phyloP scores from a whole-genome alignment of 2,888 invertebrate genomes.

The Idaea straminata region DNA sequence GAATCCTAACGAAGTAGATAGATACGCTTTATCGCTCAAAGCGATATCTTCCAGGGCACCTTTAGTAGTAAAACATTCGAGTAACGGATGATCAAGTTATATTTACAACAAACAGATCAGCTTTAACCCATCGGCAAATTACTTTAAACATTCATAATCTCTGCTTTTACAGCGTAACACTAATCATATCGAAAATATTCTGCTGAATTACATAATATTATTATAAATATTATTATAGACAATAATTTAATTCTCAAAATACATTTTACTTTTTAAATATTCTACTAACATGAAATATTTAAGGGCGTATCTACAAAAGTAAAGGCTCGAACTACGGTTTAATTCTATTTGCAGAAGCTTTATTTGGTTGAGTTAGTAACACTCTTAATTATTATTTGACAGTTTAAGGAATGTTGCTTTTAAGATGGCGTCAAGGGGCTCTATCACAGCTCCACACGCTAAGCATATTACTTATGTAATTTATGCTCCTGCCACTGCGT shows the following conservation, averaged over 20 bases:
- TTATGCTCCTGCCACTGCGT: too few relatives aligned
- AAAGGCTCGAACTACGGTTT: conserved; percentile 10
- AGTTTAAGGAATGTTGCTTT: background rate
- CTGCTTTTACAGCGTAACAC: conserved; percentile 68
- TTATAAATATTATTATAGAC: conserved; percentile 52
- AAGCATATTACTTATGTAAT: too few relatives aligned
- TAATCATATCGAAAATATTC: conserved; percentile 74
- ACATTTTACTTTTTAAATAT: conserved; percentile 52
- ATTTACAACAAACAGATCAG: conserved; percentile 13
- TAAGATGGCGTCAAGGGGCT: background rate
- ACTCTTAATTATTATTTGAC: background rate
- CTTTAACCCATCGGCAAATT: conserved; percentile 49
- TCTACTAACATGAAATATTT: conserved; percentile 45
- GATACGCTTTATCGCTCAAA: too few relatives aligned
- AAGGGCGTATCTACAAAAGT: conserved; percentile 27
- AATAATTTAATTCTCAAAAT: conserved; percentile 66
- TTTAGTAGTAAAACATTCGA: too few relatives aligned
- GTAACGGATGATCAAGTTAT: background rate
- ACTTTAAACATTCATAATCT: conserved; percentile 58
- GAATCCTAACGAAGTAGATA: too few relatives aligned
- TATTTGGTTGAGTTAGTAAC: background rate
- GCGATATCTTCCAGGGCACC: too few relatives aligned
- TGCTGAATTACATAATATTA: conserved; percentile 52
- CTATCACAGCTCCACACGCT: too few relatives aligned
- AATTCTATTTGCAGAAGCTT: conserved; percentile 13